Conservation (phyloP, 2,113 vertebrate species). For the Cygnus buccinator region DNA sequence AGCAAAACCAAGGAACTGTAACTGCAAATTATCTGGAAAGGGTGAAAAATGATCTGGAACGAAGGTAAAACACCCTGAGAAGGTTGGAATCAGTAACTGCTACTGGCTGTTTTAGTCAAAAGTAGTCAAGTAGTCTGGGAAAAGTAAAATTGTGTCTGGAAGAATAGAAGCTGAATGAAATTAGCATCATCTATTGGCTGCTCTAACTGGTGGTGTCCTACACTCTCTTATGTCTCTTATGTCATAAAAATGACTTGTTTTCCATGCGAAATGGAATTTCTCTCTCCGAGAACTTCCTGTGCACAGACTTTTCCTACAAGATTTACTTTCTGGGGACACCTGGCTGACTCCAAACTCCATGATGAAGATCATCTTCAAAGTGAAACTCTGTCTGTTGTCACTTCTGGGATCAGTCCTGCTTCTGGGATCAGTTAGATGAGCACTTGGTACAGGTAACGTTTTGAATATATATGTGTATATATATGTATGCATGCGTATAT, state of each 20-base stretch:
- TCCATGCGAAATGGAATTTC: too few relatives aligned
- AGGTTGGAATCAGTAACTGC: background rate
- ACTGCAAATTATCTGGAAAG: background rate
- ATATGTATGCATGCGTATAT: background rate
- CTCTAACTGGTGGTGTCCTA: background rate
- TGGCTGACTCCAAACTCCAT: too few relatives aligned
- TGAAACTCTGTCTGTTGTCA: too few relatives aligned
- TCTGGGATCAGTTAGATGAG: too few relatives aligned
- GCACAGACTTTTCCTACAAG: too few relatives aligned
- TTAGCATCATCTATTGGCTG: background rate
- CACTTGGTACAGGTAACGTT: background rate
- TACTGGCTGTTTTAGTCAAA: background rate
- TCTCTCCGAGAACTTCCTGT: too few relatives aligned
- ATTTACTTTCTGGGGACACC: too few relatives aligned
- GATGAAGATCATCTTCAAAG: too few relatives aligned
- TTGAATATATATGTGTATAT: background rate
- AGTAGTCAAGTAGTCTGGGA: background rate
- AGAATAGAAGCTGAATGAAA: background rate
- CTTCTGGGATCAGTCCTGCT: too few relatives aligned
- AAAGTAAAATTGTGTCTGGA: background rate
- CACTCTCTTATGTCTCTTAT: background rate
- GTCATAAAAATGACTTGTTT: background rate
- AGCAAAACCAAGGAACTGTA: background rate
- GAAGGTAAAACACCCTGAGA: background rate
- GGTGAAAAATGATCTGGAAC: background rate